Percentiles rank a stretch among this genome's conserved stretches.
phyloP scores from a whole-genome alignment of 2,888 invertebrate species.

The Noctua comes region DNA sequence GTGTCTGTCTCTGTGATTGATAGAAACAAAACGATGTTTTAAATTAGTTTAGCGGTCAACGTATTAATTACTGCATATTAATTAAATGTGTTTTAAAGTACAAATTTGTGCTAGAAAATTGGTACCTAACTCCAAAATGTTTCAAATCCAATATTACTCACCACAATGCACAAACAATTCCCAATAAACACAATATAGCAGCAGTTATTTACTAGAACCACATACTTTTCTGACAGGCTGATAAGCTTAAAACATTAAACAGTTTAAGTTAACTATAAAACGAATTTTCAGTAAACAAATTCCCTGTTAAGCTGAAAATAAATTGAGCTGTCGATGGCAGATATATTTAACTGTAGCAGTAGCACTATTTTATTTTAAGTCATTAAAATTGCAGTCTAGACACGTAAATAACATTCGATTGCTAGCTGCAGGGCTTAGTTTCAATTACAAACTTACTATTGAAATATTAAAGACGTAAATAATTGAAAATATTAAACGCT shows the following conservation, averaged over 20 bases:
- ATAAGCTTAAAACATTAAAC: constrained; percentile 1
- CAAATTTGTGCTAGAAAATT: not conserved
- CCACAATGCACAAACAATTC: not conserved
- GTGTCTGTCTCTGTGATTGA: too few relatives aligned
- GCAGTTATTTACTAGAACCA: not conserved
- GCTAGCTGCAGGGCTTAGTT: constrained; percentile 6
- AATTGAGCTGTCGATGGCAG: constrained; percentile 48
- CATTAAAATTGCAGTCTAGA: constrained; percentile 53
- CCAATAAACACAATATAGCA: not conserved
- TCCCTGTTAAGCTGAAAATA: constrained; percentile 8
- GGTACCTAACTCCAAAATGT: not conserved
- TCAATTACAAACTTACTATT: constrained; percentile 12
- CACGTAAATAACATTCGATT: constrained; percentile 43
- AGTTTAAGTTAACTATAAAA: constrained; percentile 1
- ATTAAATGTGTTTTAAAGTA: not conserved
- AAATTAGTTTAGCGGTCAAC: not conserved
- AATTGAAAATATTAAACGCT: not conserved
- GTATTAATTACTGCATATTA: too few relatives aligned
- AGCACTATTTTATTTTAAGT: constrained; percentile 19
- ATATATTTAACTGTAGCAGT: constrained; percentile 12
- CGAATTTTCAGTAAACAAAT: constrained; percentile 4
- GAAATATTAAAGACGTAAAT: not conserved
- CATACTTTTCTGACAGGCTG: not conserved
- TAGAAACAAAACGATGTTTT: not conserved
- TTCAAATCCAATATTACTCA: not conserved